Conservation (phyloP, 2,888 invertebrate species). For the Nesidiocoris tenuis region DNA sequence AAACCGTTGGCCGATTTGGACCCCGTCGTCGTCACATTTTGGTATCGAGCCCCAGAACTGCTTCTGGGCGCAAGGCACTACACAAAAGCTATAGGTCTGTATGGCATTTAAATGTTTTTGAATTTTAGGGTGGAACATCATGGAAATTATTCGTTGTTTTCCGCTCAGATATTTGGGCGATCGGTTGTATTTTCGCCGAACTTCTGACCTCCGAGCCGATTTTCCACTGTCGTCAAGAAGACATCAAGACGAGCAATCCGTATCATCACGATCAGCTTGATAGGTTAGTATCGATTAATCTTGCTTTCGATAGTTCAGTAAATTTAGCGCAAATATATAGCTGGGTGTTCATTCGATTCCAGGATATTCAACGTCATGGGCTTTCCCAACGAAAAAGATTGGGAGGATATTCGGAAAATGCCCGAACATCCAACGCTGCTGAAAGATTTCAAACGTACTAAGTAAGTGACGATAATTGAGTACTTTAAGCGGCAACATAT, state of each 20-base stretch:
- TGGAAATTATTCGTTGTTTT: neutral
- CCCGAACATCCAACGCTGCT: slow-evolving; percentile 94
- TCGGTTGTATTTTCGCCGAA: slow-evolving; percentile 98
- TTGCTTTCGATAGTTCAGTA: too few relatives aligned
- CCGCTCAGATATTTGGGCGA: slow-evolving; percentile 91
- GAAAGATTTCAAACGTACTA: slow-evolving; percentile 93
- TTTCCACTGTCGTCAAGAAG: slow-evolving; percentile 98
- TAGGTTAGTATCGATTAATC: slow-evolving; percentile 55
- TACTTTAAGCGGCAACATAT: too few relatives aligned
- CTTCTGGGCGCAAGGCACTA: slow-evolving; percentile 93
- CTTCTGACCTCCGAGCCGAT: slow-evolving; percentile 98
- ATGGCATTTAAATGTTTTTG: neutral
- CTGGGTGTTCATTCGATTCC: too few relatives aligned
- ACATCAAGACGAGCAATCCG: slow-evolving; percentile 98
- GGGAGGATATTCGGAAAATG: slow-evolving; percentile 99
- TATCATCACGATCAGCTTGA: slow-evolving; percentile 99
- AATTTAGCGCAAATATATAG: too few relatives aligned
- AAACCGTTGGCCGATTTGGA: slow-evolving; percentile 97
- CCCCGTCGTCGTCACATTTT: slow-evolving; percentile 99
- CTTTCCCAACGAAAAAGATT: slow-evolving; percentile 94
- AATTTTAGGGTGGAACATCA: neutral
- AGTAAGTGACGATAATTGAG: slow-evolving; percentile 60
- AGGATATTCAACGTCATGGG: slow-evolving; percentile 99
- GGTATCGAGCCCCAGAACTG: slow-evolving; percentile 97
- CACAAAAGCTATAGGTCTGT: slow-evolving; percentile 89